phyloP scores from a whole-genome alignment of 2,888 invertebrate genomes.

The Norana najaformis region DNA sequence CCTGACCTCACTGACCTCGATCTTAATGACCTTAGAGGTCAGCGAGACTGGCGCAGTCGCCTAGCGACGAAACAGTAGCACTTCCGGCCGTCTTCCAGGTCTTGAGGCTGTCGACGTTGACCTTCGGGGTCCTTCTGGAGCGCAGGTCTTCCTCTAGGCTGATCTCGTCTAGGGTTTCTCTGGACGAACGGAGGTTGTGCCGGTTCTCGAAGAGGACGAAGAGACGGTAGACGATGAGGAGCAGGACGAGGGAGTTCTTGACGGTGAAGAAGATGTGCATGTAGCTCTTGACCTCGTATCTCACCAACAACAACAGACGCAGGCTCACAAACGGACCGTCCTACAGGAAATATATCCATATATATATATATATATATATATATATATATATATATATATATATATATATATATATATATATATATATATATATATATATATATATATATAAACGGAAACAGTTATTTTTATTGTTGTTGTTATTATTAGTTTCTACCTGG shows the following conservation, averaged over 20 bases:
- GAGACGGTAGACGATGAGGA: conserved; percentile 81
- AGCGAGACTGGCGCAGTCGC: conserved; percentile 22
- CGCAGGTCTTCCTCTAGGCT: not conserved
- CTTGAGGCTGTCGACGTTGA: not conserved
- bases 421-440: too few relatives aligned
- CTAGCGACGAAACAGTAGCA: not conserved
- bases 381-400: too few relatives aligned
- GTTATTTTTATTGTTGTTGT: not conserved
- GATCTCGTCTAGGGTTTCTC: not conserved
- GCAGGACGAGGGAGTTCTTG: conserved; percentile 84
- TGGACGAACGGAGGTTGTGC: conserved; percentile 19
- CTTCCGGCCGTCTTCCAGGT: not conserved
- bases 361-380: too few relatives aligned
- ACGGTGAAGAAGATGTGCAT: conserved; percentile 96
- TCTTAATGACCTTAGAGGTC: not conserved
- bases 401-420: too few relatives aligned
- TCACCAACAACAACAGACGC: conserved; percentile 78
- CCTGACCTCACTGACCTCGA: not conserved
- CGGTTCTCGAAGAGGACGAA: conserved; percentile 57
- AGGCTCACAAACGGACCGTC: conserved; percentile 60
- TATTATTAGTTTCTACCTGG: conserved; percentile 34
- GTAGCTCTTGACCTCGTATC: conserved; percentile 86
- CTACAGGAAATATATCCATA: conserved; percentile 47
- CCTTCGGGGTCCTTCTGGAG: not conserved
- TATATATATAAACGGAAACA: too few relatives aligned